Conservation (phyloP, 1,140 invertebrate genomes). For the Centruroides vittatus region DNA sequence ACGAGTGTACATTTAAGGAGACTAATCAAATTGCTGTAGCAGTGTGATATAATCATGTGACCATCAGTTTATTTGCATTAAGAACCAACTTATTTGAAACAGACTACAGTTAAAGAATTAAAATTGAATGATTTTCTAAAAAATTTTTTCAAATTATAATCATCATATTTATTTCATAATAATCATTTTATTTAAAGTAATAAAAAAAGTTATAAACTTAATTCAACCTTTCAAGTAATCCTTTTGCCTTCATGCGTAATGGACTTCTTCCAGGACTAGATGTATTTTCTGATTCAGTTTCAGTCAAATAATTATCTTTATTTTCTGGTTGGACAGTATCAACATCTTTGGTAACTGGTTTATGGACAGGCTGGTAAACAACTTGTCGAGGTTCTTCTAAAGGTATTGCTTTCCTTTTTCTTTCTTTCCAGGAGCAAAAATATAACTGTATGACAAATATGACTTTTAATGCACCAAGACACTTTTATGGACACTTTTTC, state of each 20-base stretch:
- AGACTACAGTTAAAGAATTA: too few species aligned
- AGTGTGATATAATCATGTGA: too few species aligned
- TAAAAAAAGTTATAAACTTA: too few species aligned
- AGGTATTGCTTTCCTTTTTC: slow-evolving; percentile 5
- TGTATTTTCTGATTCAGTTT: slow-evolving; percentile 17
- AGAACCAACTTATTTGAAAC: too few species aligned
- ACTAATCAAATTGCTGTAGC: too few species aligned
- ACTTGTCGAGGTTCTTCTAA: slow-evolving; percentile 15
- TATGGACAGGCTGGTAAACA: slow-evolving; percentile 23
- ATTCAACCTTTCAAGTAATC: slow-evolving; percentile 31
- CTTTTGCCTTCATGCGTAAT: slow-evolving; percentile 45
- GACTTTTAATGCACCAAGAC: background rate
- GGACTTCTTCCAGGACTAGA: slow-evolving; percentile 28
- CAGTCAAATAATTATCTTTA: slow-evolving; percentile 19
- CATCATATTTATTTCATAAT: too few species aligned
- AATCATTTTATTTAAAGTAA: too few species aligned
- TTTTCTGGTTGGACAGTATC: slow-evolving; percentile 26
- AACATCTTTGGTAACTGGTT: slow-evolving; percentile 26
- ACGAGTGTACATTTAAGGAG: too few species aligned
- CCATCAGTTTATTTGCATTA: too few species aligned
- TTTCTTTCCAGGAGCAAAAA: slow-evolving; percentile 2
- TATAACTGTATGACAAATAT: slow-evolving; percentile 7
- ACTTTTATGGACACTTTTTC: too few species aligned
- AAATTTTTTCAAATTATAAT: too few species aligned
- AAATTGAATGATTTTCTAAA: too few species aligned